A percentile compares a stretch with the other conserved stretches of the same genome.
phyloP scores from a whole-genome alignment of 2,797 vertebrate genomes.

The Buphagus erythrorhynchus region DNA sequence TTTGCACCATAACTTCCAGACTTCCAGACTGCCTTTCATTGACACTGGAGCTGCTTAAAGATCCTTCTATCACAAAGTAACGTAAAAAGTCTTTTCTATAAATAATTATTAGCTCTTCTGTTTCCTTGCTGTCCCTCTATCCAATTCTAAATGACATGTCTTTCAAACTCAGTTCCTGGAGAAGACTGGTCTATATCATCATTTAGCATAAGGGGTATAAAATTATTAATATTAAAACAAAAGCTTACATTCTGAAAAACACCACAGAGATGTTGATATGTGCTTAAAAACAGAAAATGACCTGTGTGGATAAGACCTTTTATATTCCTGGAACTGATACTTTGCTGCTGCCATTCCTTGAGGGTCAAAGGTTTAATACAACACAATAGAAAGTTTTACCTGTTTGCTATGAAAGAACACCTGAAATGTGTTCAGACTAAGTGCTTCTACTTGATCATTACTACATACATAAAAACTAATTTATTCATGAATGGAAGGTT shows the following conservation, averaged over 20 bases:
- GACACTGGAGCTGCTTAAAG: not conserved
- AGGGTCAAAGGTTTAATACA: not conserved
- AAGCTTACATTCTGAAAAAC: not conserved
- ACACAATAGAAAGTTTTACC: not conserved
- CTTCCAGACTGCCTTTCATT: not conserved
- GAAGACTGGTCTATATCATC: not conserved
- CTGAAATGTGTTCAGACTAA: not conserved
- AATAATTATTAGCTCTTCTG: not conserved
- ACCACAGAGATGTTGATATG: not conserved
- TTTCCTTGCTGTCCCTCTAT: not conserved
- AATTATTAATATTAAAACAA: not conserved
- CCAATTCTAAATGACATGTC: not conserved
- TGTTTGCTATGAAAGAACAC: not conserved
- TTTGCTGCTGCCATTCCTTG: not conserved
- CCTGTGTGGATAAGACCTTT: not conserved
- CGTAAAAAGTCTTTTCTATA: not conserved
- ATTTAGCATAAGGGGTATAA: not conserved
- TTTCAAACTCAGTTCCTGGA: not conserved
- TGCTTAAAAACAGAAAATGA: not conserved
- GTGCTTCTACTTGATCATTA: not conserved
- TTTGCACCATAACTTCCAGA: not conserved
- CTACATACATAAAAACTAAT: not conserved
- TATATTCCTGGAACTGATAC: not conserved
- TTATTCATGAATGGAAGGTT: not conserved
- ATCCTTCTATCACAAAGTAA: not conserved